Evolutionary conservation across 2,113 vertebrate genomes (phyloP).

Genomic region (Pleuronectes platessa): DNA sequence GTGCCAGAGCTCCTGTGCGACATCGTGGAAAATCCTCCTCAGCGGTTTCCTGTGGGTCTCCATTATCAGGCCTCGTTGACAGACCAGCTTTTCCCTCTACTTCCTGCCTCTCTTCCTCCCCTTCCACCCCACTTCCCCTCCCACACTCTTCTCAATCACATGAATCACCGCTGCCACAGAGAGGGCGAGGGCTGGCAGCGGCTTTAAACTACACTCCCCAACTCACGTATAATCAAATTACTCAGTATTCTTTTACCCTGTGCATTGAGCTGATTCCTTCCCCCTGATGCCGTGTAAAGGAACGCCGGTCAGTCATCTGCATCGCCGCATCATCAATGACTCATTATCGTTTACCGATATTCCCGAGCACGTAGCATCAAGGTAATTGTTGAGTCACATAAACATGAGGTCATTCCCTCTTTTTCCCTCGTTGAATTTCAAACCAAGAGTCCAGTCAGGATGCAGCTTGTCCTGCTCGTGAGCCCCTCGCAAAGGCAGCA

Average conservation of each 20-base stretch:
- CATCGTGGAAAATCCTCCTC: slow-evolving; percentile 81
- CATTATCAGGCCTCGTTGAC: slow-evolving; percentile 80
- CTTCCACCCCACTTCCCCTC: slow-evolving; percentile 78
- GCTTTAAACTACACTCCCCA: slow-evolving; percentile 37
- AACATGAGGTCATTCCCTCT: slow-evolving; percentile 55
- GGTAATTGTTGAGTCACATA: slow-evolving; percentile 58
- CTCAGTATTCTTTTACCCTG: slow-evolving; percentile 26
- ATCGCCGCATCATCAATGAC: neutral
- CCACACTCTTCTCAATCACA: slow-evolving; percentile 77
- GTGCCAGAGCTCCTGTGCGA: slow-evolving; percentile 71
- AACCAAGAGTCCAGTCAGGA: slow-evolving; percentile 57
- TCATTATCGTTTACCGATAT: neutral
- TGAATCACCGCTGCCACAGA: slow-evolving; percentile 75
- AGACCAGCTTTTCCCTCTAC: slow-evolving; percentile 76
- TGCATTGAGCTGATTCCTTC: slow-evolving; percentile 36
- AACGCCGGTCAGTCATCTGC: neutral
- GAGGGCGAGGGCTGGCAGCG: slow-evolving; percentile 59
- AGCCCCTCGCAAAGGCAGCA: neutral
- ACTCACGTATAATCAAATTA: slow-evolving; percentile 14
- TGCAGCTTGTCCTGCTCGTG: slow-evolving; percentile 31
- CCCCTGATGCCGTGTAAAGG: slow-evolving; percentile 13
- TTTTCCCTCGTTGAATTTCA: neutral
- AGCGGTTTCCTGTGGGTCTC: slow-evolving; percentile 78
- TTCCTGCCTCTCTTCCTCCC: slow-evolving; percentile 77
- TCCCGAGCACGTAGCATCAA: slow-evolving; percentile 10